Conservation (phyloP, 2,888 invertebrate species). For the Agrotis puta region DNA sequence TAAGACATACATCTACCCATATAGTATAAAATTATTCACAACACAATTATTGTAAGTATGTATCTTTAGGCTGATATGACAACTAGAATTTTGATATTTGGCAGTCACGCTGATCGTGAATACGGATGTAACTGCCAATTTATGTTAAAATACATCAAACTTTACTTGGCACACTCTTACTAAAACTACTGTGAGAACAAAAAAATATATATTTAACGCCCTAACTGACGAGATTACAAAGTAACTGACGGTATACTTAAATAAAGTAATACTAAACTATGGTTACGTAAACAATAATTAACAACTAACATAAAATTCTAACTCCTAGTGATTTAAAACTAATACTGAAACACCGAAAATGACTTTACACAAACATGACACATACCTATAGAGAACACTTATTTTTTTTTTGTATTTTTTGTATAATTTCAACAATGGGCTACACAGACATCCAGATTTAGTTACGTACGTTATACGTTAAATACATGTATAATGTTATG, state of each 20-base stretch:
- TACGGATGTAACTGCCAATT: slow-evolving; percentile 47
- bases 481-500: slow-evolving; percentile 64
- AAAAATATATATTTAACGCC: slow-evolving; percentile 65
- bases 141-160: slow-evolving; percentile 49
- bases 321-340: slow-evolving; percentile 87
- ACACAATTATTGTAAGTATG: slow-evolving; percentile 78
- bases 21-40: slow-evolving; percentile 78
- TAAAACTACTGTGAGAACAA: slow-evolving; percentile 72
- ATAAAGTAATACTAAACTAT: slow-evolving; percentile 81
- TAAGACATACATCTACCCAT: slow-evolving; percentile 70
- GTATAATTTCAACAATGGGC: slow-evolving; percentile 79
- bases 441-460: slow-evolving; percentile 83
- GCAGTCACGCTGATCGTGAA: slow-evolving; percentile 64
- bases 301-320: slow-evolving; percentile 88
- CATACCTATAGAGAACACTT: slow-evolving; percentile 74
- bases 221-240: slow-evolving; percentile 72
- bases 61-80: slow-evolving; percentile 73
- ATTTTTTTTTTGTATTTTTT: slow-evolving; percentile 67
- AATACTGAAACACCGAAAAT: slow-evolving; percentile 85
- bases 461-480: slow-evolving; percentile 63
- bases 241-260: slow-evolving; percentile 82
- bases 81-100: slow-evolving; percentile 78
- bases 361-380: slow-evolving; percentile 81
- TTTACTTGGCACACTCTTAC: slow-evolving; percentile 75
- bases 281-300: slow-evolving; percentile 87